Evolutionary conservation across 2,797 vertebrate genomes (phyloP).

Genomic region (Anguilla megastoma): DNA sequence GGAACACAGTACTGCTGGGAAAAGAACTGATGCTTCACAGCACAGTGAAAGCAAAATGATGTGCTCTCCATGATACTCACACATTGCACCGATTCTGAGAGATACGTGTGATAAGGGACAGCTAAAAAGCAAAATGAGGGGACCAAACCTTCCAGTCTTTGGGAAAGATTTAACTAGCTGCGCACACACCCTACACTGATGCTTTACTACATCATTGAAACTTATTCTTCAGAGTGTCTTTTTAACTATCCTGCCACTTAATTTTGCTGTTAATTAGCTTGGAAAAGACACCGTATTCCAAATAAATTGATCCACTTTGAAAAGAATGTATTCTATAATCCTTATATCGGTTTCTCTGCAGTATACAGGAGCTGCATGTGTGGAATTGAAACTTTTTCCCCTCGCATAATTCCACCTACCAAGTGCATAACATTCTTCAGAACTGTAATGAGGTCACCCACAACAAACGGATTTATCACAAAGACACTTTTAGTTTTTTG

Average conservation of each 20-base stretch:
- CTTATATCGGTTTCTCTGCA: not conserved
- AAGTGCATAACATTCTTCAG: not conserved
- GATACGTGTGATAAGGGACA: not conserved
- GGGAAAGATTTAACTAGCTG: not conserved
- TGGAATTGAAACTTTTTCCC: not conserved
- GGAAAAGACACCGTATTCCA: not conserved
- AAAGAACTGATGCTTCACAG: not conserved
- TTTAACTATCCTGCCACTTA: not conserved
- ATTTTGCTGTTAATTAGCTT: not conserved
- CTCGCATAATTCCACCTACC: not conserved
- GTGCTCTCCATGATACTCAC: not conserved
- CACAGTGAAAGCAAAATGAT: not conserved
- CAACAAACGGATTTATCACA: not conserved
- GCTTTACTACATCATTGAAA: not conserved
- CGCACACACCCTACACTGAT: not conserved
- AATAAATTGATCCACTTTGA: not conserved
- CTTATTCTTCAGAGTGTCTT: not conserved
- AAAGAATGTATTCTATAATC: not conserved
- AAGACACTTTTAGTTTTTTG: not conserved
- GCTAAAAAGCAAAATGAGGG: not conserved
- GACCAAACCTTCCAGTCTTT: not conserved
- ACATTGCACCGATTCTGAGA: not conserved
- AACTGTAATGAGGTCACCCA: not conserved
- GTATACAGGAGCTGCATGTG: not conserved
- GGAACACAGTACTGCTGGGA: not conserved